Conservation (phyloP, 2,113 vertebrate species). For the Psittacus erithacus region DNA sequence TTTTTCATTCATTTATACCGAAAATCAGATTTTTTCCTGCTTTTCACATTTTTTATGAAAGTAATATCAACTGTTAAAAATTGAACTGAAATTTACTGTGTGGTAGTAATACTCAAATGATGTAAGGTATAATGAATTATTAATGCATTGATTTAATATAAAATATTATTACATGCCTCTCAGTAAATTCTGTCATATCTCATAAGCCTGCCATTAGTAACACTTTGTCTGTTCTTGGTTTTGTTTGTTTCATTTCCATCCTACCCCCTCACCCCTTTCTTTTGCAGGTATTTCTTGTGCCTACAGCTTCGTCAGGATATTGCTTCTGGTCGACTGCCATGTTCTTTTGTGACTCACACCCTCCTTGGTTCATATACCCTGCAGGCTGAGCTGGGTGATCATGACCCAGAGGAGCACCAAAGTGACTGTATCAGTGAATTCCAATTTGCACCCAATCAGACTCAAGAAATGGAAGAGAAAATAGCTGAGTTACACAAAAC, state of each 20-base stretch:
- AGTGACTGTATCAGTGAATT: conserved; percentile 85
- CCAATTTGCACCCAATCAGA: conserved; percentile 90
- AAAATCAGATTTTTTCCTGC: neutral
- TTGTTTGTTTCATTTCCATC: neutral
- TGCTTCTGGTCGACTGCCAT: conserved; percentile 81
- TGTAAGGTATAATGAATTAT: neutral
- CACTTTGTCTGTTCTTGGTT: neutral
- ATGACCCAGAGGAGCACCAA: conserved; percentile 86
- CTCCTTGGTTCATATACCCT: conserved; percentile 85
- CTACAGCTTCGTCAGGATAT: conserved; percentile 89
- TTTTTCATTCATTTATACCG: neutral
- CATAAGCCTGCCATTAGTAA: neutral
- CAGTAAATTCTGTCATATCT: neutral
- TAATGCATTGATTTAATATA: neutral
- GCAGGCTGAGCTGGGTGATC: conserved; percentile 93
- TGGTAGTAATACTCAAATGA: neutral
- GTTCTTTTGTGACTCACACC: conserved; percentile 87
- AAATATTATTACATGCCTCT: neutral
- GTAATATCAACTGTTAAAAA: neutral
- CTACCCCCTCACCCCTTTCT: neutral
- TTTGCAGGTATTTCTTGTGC: conserved; percentile 85
- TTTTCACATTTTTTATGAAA: neutral
- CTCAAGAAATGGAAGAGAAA: conserved; percentile 96
- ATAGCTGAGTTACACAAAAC: conserved; percentile 93
- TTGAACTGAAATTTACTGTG: neutral